A percentile compares a stretch with the other conserved stretches of the same genome.
Conservation (phyloP, 2,888 invertebrate species). For the Phasia obesa region DNA sequence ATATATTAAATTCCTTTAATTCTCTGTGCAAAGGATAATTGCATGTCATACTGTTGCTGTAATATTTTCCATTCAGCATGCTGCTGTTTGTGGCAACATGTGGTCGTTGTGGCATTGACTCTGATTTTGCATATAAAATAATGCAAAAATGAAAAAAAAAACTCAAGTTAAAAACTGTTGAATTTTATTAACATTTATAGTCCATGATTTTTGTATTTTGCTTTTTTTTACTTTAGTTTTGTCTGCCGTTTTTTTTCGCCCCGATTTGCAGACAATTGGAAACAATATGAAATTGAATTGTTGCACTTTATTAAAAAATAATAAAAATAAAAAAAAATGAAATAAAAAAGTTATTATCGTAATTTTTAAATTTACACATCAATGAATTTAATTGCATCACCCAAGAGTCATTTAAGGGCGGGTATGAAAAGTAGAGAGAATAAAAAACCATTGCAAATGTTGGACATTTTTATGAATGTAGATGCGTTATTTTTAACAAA, state of each 20-base stretch:
- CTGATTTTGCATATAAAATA: slow-evolving; percentile 52
- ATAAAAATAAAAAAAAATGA: slow-evolving; percentile 19
- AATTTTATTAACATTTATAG: slow-evolving; percentile 51
- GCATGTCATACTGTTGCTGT: slow-evolving; percentile 1
- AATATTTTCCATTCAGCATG: background rate
- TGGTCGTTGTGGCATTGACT: slow-evolving; percentile 59
- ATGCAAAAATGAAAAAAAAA: slow-evolving; percentile 32
- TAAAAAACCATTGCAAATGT: slow-evolving; percentile 16
- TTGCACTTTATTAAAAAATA: slow-evolving; percentile 62
- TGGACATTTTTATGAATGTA: slow-evolving; percentile 9
- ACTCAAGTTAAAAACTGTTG: slow-evolving; percentile 28
- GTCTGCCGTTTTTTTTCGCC: slow-evolving; percentile 12
- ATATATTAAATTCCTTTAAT: slow-evolving; percentile 3
- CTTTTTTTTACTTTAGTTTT: slow-evolving; percentile 1
- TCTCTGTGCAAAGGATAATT: slow-evolving; percentile 17
- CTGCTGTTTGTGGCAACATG: slow-evolving; percentile 36
- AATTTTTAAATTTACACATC: slow-evolving; percentile 82
- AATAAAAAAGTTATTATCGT: slow-evolving; percentile 77
- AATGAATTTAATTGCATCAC: slow-evolving; percentile 78
- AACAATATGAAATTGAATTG: slow-evolving; percentile 65
- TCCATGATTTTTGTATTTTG: slow-evolving; percentile 9
- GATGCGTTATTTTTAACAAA: slow-evolving; percentile 4
- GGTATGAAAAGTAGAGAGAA: background rate
- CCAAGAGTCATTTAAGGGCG: slow-evolving; percentile 2
- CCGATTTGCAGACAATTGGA: slow-evolving; percentile 53